A percentile compares a stretch with the other conserved stretches of the same genome.
phyloP scores from a whole-genome alignment of 1,140 invertebrate genomes.

The Macrobrachium rosenbergii region DNA sequence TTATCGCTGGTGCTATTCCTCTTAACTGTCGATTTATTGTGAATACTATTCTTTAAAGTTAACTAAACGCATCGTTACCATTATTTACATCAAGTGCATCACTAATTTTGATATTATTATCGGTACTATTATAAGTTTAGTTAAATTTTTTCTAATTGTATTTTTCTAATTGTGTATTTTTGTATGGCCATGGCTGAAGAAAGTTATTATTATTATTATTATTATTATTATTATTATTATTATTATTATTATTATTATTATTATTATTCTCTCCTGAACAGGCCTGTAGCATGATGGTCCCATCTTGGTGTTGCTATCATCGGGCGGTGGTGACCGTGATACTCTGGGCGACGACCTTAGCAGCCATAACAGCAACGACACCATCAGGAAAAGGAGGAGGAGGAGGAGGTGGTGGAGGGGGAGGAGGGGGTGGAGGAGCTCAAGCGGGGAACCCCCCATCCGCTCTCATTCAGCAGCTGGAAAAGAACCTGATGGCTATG shows the following conservation, averaged over 20 bases:
- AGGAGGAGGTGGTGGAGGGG: conserved; percentile 21
- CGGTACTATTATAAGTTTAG: no score
- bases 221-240: neutral
- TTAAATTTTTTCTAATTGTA: neutral
- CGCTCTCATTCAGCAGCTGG: conserved; percentile 25
- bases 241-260: neutral
- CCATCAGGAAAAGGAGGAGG: conserved; percentile 45
- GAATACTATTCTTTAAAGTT: no score
- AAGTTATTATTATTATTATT: neutral
- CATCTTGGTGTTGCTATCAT: conserved; percentile 34
- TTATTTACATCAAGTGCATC: no score
- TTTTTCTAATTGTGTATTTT: neutral
- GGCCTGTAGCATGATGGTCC: conserved; percentile 57
- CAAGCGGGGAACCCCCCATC: neutral
- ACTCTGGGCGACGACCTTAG: no score
- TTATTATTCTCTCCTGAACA: conserved; percentile 5
- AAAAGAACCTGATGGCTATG: conserved; percentile 39
- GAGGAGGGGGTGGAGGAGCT: neutral
- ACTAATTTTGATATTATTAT: no score
- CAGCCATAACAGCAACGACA: conserved; percentile 25
- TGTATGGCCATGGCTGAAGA: neutral
- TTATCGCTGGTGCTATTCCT: no score
- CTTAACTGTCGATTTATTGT: no score
- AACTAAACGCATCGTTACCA: no score
- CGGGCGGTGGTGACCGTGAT: conserved; percentile 39